A percentile compares a stretch with the other conserved stretches of the same genome.
Conservation (phyloP, 2,113 vertebrate species). For the Labeo catla region DNA sequence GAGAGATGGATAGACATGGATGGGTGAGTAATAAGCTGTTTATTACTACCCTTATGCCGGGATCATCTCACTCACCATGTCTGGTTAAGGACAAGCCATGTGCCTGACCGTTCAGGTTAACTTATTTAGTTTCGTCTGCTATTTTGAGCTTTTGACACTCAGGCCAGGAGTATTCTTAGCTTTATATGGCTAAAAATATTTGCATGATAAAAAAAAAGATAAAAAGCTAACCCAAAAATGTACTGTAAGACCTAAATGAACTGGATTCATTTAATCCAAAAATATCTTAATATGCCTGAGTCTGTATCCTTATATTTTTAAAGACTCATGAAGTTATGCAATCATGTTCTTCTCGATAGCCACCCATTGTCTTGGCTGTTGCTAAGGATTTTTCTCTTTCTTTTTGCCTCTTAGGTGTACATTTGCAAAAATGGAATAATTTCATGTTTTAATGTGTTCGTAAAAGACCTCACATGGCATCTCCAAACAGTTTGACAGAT, state of each 20-base stretch:
- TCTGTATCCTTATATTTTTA: not conserved
- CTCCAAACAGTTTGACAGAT: not conserved
- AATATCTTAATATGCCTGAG: not conserved
- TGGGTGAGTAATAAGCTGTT: slow-evolving; percentile 43
- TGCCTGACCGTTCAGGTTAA: not conserved
- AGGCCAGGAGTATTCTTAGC: not conserved
- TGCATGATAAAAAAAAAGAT: not conserved
- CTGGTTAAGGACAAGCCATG: not conserved
- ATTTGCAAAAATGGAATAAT: slow-evolving; percentile 8
- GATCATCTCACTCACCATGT: slow-evolving; percentile 24
- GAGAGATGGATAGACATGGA: not conserved
- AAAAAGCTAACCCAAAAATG: not conserved
- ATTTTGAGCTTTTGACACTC: not conserved
- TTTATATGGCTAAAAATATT: not conserved
- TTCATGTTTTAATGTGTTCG: not conserved
- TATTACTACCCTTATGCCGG: slow-evolving; percentile 12
- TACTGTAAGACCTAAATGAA: not conserved
- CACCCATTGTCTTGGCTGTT: not conserved
- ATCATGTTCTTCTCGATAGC: not conserved
- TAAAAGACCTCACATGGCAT: not conserved
- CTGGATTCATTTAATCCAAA: not conserved
- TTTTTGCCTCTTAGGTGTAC: not conserved
- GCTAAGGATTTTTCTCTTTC: not conserved
- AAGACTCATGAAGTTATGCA: not conserved
- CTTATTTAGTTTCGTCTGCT: not conserved